A percentile compares a stretch with the other conserved stretches of the same genome.
phyloP scores from a whole-genome alignment of 2,888 invertebrate species.

The Quadriops clusia region DNA sequence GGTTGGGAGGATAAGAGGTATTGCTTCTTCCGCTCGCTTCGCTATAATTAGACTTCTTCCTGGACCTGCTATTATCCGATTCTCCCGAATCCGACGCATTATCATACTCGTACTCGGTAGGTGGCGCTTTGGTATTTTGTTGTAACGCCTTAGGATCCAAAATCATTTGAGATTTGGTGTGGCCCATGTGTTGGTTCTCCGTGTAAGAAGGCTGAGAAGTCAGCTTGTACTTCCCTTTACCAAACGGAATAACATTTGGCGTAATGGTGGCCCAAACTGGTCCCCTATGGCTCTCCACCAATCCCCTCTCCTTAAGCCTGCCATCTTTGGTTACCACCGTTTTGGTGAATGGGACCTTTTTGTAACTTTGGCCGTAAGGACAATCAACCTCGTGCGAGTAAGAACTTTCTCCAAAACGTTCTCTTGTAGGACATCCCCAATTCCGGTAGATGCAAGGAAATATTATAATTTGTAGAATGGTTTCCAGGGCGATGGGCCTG shows the following conservation, averaged over 20 bases:
- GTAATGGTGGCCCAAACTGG: conserved; percentile 28
- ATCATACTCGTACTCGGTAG: too few species aligned
- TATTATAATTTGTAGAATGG: conserved; percentile 23
- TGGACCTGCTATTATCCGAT: too few species aligned
- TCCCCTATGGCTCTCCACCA: conserved; percentile 30
- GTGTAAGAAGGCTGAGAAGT: too few species aligned
- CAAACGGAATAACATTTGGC: conserved; percentile 15
- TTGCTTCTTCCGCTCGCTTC: too few species aligned
- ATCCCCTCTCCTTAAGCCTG: conserved; percentile 21
- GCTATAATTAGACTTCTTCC: too few species aligned
- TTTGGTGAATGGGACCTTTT: conserved; percentile 7
- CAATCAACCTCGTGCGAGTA: conserved; percentile 28
- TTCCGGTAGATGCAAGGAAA: conserved; percentile 28
- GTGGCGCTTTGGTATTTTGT: too few species aligned
- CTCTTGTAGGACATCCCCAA: conserved; percentile 20
- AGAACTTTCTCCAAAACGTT: conserved; percentile 24
- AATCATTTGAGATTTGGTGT: too few species aligned
- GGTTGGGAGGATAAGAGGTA: too few species aligned
- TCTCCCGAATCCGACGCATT: too few species aligned
- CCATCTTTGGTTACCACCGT: conserved; percentile 5
- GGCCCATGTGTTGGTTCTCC: too few species aligned
- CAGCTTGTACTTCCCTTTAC: background rate
- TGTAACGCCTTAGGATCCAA: too few species aligned
- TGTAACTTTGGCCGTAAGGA: conserved; percentile 19
- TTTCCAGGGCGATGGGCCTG: conserved; percentile 27